Conservation (phyloP, 2,888 invertebrate genomes). For the Drosophila borealis region DNA sequence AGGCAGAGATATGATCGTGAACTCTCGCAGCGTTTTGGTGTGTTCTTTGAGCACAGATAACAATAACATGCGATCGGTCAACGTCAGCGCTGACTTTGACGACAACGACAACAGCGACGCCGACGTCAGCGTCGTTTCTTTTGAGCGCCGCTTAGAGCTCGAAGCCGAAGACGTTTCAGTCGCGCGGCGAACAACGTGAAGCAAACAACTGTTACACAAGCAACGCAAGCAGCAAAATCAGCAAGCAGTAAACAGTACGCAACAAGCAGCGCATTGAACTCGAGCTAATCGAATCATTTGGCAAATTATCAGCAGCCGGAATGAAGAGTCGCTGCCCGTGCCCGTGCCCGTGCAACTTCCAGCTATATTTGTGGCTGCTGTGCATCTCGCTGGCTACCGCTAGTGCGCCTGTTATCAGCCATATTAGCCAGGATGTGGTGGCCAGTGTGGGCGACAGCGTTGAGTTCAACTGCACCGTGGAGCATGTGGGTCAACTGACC, state of each 20-base stretch:
- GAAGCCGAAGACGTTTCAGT: conserved; percentile 55
- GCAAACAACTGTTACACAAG: conserved; percentile 32
- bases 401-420: conserved; percentile 75
- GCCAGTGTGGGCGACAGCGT: conserved; percentile 83
- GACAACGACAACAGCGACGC: conserved; percentile 5
- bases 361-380: conserved; percentile 31
- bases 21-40: conserved; percentile 20
- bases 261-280: conserved; percentile 60
- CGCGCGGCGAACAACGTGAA: conserved; percentile 62
- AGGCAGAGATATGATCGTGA: conserved; percentile 33
- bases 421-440: conserved; percentile 81
- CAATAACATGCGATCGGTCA: conserved; percentile 51
- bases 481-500: conserved; percentile 79
- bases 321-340: conserved; percentile 15
- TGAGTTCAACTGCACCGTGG: conserved; percentile 83
- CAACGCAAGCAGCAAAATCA: conserved; percentile 15
- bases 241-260: not conserved
- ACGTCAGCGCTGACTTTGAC: conserved; percentile 42
- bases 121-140: conserved; percentile 20
- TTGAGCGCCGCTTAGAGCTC: conserved; percentile 54
- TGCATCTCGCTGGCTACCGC: conserved; percentile 23
- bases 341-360: not conserved
- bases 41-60: conserved; percentile 50
- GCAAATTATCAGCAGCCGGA: conserved; percentile 43
- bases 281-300: conserved; percentile 29